These are phyloP conservation scores for Lutjanus campechanus DNA, from an alignment of 2,797 vertebrate species.

Conservation along the genomic window DNA sequence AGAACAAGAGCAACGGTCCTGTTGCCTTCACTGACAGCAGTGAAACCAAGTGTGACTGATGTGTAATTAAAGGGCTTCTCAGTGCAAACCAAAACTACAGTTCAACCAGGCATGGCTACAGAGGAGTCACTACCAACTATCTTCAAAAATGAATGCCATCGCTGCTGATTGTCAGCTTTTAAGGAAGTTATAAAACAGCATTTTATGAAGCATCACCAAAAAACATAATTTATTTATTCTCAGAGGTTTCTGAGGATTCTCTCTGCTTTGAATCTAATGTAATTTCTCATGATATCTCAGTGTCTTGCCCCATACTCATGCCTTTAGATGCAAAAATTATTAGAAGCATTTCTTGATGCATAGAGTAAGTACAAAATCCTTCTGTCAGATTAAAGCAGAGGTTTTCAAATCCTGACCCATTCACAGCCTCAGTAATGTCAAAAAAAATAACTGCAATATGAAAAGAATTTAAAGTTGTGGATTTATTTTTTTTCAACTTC, in stretches of 20 bases:
- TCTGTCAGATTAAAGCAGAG: background rate
- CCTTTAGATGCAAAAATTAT: background rate
- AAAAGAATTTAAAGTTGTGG: background rate
- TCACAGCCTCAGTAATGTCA: background rate
- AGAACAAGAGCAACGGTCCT: slow-evolving; percentile 50
- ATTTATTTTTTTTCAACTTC: background rate
- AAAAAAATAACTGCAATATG: background rate
- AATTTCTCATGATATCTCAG: background rate
- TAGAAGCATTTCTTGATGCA: background rate
- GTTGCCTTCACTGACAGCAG: slow-evolving; percentile 56
- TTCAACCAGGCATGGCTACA: slow-evolving; percentile 20
- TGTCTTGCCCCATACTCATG: background rate
- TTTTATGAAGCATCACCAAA: background rate
- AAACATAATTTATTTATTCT: slow-evolving; percentile 5
- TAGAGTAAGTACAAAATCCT: background rate
- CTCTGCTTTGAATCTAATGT: background rate
- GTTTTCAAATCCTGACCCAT: background rate
- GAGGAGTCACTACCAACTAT: slow-evolving; percentile 24
- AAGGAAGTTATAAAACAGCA: background rate
- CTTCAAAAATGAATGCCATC: slow-evolving; percentile 13
- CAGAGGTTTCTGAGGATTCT: background rate
- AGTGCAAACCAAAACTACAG: slow-evolving; percentile 43
- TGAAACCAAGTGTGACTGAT: slow-evolving; percentile 66
- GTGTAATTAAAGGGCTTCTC: slow-evolving; percentile 66
- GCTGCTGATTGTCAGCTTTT: background rate